These are phyloP conservation scores for Phaethornis superciliosus DNA, from an alignment of 2,113 vertebrate species.

Conservation along the genomic window DNA sequence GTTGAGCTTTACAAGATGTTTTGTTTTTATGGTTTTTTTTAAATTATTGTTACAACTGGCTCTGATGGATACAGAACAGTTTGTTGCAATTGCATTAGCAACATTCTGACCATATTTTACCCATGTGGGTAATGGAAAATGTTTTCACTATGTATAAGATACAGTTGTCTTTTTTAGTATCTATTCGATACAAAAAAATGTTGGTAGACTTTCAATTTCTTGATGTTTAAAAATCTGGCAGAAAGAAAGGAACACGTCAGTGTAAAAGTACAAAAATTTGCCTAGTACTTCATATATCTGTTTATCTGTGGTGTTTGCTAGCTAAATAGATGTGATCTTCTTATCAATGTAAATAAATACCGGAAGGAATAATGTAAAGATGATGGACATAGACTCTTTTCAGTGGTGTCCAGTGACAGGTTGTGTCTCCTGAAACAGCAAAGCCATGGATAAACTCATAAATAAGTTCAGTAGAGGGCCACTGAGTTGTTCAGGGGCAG, in stretches of 20 bases:
- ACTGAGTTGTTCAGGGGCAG: neutral
- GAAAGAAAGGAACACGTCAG: neutral
- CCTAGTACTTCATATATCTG: neutral
- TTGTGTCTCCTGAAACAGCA: neutral
- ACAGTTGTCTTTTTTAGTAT: neutral
- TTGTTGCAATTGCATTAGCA: constrained; percentile 50
- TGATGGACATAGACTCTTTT: neutral
- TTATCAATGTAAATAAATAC: neutral
- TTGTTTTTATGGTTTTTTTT: too few relatives aligned
- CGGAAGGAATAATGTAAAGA: neutral
- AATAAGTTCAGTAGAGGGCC: neutral
- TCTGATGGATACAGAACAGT: neutral
- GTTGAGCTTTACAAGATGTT: neutral
- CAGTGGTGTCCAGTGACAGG: neutral
- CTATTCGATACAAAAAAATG: neutral
- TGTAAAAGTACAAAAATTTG: neutral
- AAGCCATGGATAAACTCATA: neutral
- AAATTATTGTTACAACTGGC: neutral
- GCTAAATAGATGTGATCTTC: neutral
- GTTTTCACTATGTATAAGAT: neutral
- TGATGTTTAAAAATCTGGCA: neutral
- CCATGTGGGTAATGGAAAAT: neutral
- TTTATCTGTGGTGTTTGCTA: neutral
- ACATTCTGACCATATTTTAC: neutral
- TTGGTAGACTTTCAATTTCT: neutral